Evolutionary conservation across 2,113 vertebrate genomes (phyloP), one percentile per base, ranked within the genome.

Genomic region (Notarius lentiginosus): DNA sequence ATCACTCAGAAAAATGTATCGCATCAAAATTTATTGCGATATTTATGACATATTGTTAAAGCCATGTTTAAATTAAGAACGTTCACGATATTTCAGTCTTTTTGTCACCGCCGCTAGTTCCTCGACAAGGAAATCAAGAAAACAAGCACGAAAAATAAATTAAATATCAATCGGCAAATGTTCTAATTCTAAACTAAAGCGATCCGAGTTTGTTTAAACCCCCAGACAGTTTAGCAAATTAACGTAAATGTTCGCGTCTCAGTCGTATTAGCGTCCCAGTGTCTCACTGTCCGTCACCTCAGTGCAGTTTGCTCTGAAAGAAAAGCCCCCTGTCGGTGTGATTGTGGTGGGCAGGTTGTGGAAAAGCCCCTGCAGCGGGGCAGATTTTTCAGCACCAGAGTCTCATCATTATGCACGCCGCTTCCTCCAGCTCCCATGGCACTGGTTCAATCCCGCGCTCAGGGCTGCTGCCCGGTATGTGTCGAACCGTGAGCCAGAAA

Each of bases 381-480:
- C 91, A 90, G 84, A 84, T 41, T 80, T 84, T 65, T 7, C 84
- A 92, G 90, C 89, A 87, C 92, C 90, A 92, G 92, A 87, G 47
- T 92, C 86, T 88, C 86, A 70, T 90, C 86, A 91, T 88, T 85
- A 83, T 83, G 87, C 82, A 84, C 61, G 83, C 41, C 68, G 86
- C 85, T 92, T 90, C 89, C 87, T 87, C 90, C 83, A 53, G 63
- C 61, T 83, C 90, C 60, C 83, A 86, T 84, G 86, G 76, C 84
- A 83, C 77, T 83, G 80, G 77, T 60, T 75, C 89, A 68, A 81
- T 53, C 77, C 87, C 66, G 68, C 34, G 12, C 81, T 56, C 9
- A 84, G 72, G 81, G 72, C 66, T 0, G 76, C 79, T 87, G 27
- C 79, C 86, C n/a, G 68, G 86, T 82, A 82, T 87, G 66, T 87